These are phyloP conservation scores for Cirrhinus mrigala DNA, from an alignment of 2,797 vertebrate species.

Conservation along the genomic window DNA sequence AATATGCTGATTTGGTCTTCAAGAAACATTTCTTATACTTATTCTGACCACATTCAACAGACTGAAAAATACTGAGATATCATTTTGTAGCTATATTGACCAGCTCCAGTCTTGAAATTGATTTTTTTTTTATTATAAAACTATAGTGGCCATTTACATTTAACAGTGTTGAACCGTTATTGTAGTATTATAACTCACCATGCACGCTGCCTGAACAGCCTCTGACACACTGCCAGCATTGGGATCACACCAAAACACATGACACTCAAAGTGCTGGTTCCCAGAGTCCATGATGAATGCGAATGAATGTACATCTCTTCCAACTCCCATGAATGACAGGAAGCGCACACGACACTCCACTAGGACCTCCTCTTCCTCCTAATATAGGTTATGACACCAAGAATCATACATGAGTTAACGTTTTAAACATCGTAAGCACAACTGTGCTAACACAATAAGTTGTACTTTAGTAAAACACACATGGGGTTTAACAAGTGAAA, in stretches of 20 bases:
- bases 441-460: background rate
- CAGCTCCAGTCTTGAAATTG: background rate
- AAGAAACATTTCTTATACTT: background rate
- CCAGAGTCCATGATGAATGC: slow-evolving; percentile 98
- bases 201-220: slow-evolving; percentile 96
- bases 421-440: background rate
- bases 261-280: slow-evolving; percentile 93
- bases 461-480: background rate
- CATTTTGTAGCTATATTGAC: background rate
- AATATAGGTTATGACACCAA: slow-evolving; percentile 40
- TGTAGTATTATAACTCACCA: slow-evolving; percentile 82
- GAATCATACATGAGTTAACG: background rate
- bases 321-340: slow-evolving; percentile 97
- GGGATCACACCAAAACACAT: slow-evolving; percentile 96
- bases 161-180: background rate
- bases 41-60: no score
- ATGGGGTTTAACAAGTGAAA: background rate
- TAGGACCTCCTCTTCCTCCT: slow-evolving; percentile 90
- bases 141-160: background rate
- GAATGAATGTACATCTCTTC: slow-evolving; percentile 89
- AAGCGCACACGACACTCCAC: slow-evolving; percentile 97
- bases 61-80: background rate
- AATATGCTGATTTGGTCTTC: background rate
- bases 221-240: slow-evolving; percentile 93
- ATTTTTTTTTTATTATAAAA: background rate